A percentile compares a stretch with the other conserved stretches of the same genome.
Evolutionary conservation across 2,888 invertebrate genomes (phyloP).

Genomic region (Eurois occulta): DNA sequence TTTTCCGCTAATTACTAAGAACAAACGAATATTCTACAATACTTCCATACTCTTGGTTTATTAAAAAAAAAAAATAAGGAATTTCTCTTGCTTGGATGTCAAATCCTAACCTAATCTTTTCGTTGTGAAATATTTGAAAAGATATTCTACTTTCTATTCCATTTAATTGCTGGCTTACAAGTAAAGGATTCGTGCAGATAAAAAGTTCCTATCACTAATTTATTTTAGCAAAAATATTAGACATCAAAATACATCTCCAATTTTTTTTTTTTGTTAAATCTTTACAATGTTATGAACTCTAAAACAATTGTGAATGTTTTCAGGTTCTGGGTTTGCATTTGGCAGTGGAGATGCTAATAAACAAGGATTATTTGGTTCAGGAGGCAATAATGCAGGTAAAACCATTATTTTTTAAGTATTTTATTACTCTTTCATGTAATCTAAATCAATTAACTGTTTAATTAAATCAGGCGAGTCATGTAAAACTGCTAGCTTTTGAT

Average conservation of each 20-base stretch:
- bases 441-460: neutral
- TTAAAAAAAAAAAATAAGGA: neutral
- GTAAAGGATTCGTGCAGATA: neutral
- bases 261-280: neutral
- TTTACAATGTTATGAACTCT: neutral
- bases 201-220: too few relatives aligned
- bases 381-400: constrained; percentile 71
- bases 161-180: neutral
- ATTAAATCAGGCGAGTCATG: neutral
- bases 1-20: neutral
- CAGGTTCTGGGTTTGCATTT: constrained; percentile 79
- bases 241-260: neutral
- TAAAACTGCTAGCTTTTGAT: neutral
- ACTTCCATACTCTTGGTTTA: too few relatives aligned
- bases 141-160: neutral
- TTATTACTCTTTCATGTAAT: neutral
- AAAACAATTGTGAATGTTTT: neutral
- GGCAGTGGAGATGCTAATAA: constrained; percentile 86
- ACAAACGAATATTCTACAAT: neutral
- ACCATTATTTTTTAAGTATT: neutral
- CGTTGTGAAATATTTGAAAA: constrained; percentile 14
- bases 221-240: neutral
- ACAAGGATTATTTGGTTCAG: constrained; percentile 74
- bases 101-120: constrained; percentile 55
- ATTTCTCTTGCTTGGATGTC: neutral